Evolutionary conservation across 1,140 invertebrate genomes (phyloP), one percentile per base, ranked within the genome.

Genomic region (Neodiprion lecontei): DNA sequence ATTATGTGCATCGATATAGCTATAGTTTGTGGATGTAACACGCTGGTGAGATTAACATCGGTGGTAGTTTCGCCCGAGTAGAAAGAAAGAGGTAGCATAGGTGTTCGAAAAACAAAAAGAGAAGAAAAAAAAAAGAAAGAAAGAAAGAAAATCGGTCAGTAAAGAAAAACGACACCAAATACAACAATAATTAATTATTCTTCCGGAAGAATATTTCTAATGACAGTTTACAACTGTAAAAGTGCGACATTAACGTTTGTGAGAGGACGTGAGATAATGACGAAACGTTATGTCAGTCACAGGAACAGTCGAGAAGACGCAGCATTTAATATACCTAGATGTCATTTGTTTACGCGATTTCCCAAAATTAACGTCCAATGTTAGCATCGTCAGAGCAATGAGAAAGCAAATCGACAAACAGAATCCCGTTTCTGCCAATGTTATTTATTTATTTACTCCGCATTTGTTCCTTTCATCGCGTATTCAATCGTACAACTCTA

Each of bases 91-190:
- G 12, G 28, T 23, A 40, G 69, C 80, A 79, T 78, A 76, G 73
- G 75, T 76, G 28, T 75, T 73, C 72, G 77, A 72, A 68, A 48
- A 48, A 21, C 67, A 74, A 66, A n/a, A 69, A 76, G 72, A 74
- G 73, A 73, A 73, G 28, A 28, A 11, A 12, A 67, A 11, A 61
- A n/a, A 66, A 21, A 40, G 47, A 17, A 1, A 21, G 21, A 40
- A 17, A 49, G 28, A 53, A 14, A 67, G 72, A 65, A 14, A 72
- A 9, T 21, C 14, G 1, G 3, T 21, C 11, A 4, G 23, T 23
- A 69, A 14, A 69, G 67, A 17, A 14, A 23, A 2, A 23, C 3
- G 67, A 14, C 17, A 69, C 1, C 11, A 14, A 23, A 69, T 10
- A 10, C 69, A 49, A 68, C 21, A 66, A 17, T 49, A 48, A 72